These are phyloP conservation scores for Trachythela sp. DNA, from an alignment of 64 coral and sea anemone genomes.

Conservation along the genomic window DNA sequence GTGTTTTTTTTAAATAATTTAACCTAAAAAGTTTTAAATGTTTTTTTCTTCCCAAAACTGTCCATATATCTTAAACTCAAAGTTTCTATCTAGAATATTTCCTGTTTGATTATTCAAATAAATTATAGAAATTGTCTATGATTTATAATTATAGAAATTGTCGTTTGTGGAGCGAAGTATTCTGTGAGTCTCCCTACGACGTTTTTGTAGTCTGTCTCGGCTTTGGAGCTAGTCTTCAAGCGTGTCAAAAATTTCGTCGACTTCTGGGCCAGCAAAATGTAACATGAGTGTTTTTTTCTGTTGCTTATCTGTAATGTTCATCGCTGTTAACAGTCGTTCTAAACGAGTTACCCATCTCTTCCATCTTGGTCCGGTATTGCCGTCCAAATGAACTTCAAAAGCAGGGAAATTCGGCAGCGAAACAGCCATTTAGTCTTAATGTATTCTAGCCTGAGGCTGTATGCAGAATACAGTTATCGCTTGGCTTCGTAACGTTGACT, in stretches of 20 bases:
- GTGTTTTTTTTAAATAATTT: neutral
- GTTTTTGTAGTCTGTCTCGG: constrained; percentile 55
- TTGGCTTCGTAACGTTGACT: neutral
- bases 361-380: constrained; percentile 51
- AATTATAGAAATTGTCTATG: neutral
- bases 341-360: constrained; percentile 59
- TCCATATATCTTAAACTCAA: neutral
- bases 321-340: neutral
- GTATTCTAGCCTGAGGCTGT: neutral
- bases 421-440: neutral
- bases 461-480: neutral
- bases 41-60: neutral
- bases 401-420: constrained; percentile 46
- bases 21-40: neutral
- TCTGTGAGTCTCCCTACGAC: constrained; percentile 53
- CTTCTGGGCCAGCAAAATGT: constrained; percentile 46
- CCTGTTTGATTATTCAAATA: neutral
- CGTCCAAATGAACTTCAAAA: constrained; percentile 50
- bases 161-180: no score
- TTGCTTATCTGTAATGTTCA: constrained; percentile 34
- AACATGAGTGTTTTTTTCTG: constrained; percentile 51
- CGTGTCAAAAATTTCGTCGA: constrained; percentile 63
- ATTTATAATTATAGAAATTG: no score
- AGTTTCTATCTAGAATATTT: neutral
- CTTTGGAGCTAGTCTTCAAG: no score